Evolutionary conservation across 2,113 vertebrate species (phyloP).

Genomic region (Otolemur garnettii): DNA sequence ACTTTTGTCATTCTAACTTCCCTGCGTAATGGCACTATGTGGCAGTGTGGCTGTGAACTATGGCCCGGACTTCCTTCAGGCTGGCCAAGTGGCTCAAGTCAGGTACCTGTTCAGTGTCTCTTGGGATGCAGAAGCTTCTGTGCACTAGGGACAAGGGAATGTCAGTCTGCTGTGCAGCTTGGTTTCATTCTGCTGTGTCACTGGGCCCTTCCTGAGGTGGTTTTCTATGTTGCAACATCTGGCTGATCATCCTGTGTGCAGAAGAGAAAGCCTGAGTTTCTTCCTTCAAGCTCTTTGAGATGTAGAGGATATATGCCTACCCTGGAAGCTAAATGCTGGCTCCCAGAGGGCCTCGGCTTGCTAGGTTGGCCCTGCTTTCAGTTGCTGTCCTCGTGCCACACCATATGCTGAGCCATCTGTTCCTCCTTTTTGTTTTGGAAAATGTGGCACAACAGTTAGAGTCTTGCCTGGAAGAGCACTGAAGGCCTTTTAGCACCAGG

Average conservation of each 20-base stretch:
- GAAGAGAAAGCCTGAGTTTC: neutral
- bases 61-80: slow-evolving; percentile 22
- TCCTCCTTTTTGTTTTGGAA: slow-evolving; percentile 41
- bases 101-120: neutral
- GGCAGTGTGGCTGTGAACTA: neutral
- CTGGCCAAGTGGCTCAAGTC: fast-evolving
- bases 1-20: slow-evolving; percentile 71
- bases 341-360: neutral
- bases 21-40: fast-evolving
- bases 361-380: neutral
- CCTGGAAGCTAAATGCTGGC: fast-evolving
- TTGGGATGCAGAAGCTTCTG: neutral
- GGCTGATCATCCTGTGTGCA: neutral
- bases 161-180: fast-evolving
- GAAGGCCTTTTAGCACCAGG: neutral
- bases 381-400: neutral
- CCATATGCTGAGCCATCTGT: neutral
- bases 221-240: neutral
- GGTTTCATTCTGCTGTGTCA: neutral
- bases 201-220: neutral
- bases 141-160: too few species aligned
- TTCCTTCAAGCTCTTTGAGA: neutral
- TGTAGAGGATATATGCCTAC: neutral
- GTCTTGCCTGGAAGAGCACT: slow-evolving; percentile 5
- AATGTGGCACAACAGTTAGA: neutral